phyloP scores from a whole-genome alignment of 2,797 vertebrate genomes.

The Anolis apletophallus region DNA sequence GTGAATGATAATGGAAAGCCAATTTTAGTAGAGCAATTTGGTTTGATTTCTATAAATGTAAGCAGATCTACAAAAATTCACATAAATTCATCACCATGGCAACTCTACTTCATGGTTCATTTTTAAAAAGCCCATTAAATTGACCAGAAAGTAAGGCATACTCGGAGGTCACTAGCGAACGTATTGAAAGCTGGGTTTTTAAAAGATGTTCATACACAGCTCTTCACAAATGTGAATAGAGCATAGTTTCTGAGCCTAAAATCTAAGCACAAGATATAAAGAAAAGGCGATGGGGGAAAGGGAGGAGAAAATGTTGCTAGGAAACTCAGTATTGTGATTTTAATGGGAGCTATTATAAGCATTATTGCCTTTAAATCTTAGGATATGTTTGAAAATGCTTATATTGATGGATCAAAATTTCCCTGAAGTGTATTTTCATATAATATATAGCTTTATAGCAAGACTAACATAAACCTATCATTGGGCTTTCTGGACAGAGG shows the following conservation, averaged over 20 bases:
- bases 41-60: constrained; percentile 21
- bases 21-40: constrained; percentile 45
- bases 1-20: not conserved
- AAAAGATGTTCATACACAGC: not conserved
- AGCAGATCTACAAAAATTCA: constrained; percentile 46
- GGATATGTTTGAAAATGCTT: not conserved
- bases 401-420: not conserved
- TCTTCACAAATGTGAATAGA: not conserved
- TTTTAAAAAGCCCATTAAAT: not conserved
- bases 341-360: not conserved
- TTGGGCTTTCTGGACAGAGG: no score
- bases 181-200: not conserved
- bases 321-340: not conserved
- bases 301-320: not conserved
- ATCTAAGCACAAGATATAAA: not conserved
- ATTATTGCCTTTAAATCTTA: not conserved
- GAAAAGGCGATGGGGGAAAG: not conserved
- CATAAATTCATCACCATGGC: constrained; percentile 46
- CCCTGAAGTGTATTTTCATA: not conserved
- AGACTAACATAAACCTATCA: no score
- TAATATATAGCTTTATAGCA: not conserved
- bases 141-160: not conserved
- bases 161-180: constrained; percentile 20
- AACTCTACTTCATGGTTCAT: constrained; percentile 38
- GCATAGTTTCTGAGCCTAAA: not conserved